Conservation (phyloP, 1,140 invertebrate species). For the Notospermus geniculatus region DNA sequence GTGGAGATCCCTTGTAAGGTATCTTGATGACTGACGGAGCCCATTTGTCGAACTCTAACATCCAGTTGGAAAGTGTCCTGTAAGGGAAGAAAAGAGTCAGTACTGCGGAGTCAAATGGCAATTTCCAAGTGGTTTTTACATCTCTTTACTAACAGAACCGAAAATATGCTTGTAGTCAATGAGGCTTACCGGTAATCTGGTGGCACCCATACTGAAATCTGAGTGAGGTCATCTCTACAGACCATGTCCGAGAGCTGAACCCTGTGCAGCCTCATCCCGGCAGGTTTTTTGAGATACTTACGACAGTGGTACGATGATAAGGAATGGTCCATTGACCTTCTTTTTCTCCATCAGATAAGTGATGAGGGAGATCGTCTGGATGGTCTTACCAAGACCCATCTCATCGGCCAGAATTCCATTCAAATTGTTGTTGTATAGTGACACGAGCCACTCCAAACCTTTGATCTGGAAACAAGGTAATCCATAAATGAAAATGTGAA, state of each 20-base stretch:
- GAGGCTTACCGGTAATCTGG: no score
- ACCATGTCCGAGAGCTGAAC: no score
- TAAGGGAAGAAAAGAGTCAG: constrained; percentile 25
- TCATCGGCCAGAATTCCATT: constrained; percentile 84
- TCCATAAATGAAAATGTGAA: no score
- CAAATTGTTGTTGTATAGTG: constrained; percentile 96
- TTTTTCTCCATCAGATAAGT: constrained; percentile 98
- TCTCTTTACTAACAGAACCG: no score
- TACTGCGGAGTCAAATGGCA: no score
- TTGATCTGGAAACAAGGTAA: constrained; percentile 72
- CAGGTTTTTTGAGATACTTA: no score
- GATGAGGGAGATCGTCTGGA: constrained; percentile 96
- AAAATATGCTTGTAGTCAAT: no score
- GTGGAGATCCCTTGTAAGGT: constrained; percentile 91
- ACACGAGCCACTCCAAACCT: constrained; percentile 98
- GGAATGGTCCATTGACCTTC: constrained; percentile 93
- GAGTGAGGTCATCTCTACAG: no score
- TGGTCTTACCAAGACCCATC: constrained; percentile 92
- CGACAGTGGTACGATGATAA: constrained; percentile 96
- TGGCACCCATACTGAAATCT: no score
- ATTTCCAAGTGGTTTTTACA: no score
- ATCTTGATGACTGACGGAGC: constrained; percentile 91
- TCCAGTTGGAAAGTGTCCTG: constrained; percentile 96
- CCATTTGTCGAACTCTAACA: constrained; percentile 98
- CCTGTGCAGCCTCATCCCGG: no score